Percentiles rank a stretch among this genome's conserved stretches.
Evolutionary conservation across 2,113 vertebrate species (phyloP).

Genomic region (Poeciliopsis retropinna): DNA sequence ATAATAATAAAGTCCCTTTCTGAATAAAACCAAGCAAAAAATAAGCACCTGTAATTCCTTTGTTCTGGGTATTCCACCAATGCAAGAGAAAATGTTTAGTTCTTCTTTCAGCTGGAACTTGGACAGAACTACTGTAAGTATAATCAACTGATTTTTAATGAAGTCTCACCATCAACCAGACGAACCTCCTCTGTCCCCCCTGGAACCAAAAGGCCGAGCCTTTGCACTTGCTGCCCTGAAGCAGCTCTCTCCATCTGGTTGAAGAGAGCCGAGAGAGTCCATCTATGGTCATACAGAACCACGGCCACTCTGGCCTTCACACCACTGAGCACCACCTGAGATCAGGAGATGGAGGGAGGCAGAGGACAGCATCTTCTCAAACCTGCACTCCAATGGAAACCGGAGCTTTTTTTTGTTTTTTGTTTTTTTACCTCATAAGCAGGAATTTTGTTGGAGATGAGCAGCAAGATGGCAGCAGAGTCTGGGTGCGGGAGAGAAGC

Average conservation of each 20-base stretch:
- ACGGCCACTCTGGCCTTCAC: constrained; percentile 70
- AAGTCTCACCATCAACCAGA: constrained; percentile 80
- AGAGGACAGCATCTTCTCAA: background rate
- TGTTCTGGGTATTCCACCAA: too few relatives aligned
- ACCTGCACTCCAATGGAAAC: too few relatives aligned
- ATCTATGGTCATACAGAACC: constrained; percentile 82
- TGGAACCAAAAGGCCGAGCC: constrained; percentile 82
- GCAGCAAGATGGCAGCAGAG: constrained; percentile 64
- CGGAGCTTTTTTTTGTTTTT: too few relatives aligned
- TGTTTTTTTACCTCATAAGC: constrained; percentile 83
- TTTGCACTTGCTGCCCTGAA: constrained; percentile 72
- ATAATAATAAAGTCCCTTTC: background rate
- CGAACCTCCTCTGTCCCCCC: constrained; percentile 82
- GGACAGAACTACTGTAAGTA: too few relatives aligned
- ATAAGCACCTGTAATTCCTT: too few relatives aligned
- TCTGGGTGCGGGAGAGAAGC: background rate
- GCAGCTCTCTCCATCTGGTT: constrained; percentile 73
- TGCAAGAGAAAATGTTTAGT: background rate
- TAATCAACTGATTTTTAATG: background rate
- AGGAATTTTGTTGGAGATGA: constrained; percentile 84
- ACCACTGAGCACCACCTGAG: constrained; percentile 82
- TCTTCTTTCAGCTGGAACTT: background rate
- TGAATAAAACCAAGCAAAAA: too few relatives aligned
- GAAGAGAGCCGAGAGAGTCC: constrained; percentile 80
- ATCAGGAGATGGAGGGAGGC: constrained; percentile 1